A percentile compares a stretch with the other conserved stretches of the same genome.
Evolutionary conservation across 2,797 vertebrate species (phyloP).

Genomic region (Helarctos malayanus): DNA sequence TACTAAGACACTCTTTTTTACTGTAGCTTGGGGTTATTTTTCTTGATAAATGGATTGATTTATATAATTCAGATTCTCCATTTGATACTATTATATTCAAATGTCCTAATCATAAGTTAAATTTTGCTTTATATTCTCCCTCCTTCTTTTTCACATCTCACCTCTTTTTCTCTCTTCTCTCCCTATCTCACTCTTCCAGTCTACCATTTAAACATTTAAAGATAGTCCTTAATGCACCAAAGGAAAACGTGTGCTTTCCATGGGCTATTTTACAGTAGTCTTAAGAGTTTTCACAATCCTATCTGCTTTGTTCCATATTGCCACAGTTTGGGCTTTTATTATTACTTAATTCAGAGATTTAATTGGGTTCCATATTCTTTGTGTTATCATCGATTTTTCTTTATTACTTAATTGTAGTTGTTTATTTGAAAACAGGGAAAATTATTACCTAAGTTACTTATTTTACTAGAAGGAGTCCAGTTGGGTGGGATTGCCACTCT

Average conservation of each 20-base stretch:
- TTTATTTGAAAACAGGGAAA: not conserved
- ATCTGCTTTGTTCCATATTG: not conserved
- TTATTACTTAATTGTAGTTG: not conserved
- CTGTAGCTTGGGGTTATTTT: not conserved
- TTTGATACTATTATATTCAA: not conserved
- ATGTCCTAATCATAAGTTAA: not conserved
- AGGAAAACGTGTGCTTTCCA: not conserved
- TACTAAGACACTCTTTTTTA: not conserved
- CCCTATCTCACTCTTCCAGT: not conserved
- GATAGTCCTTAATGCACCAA: not conserved
- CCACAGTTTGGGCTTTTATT: not conserved
- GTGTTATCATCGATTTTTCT: not conserved
- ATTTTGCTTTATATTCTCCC: not conserved
- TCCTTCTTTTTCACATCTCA: not conserved
- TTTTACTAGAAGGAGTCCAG: not conserved
- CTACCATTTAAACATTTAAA: not conserved
- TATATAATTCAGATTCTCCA: not conserved
- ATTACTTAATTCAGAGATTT: not conserved
- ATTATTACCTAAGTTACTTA: not conserved
- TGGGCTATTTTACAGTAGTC: not conserved
- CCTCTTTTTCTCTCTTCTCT: not conserved
- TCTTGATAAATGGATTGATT: not conserved
- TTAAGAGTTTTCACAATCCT: not conserved
- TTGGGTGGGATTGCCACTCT: not conserved
- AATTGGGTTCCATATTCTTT: not conserved